Conservation (phyloP, 2,113 vertebrate genomes). For the Pantherophis guttatus region DNA sequence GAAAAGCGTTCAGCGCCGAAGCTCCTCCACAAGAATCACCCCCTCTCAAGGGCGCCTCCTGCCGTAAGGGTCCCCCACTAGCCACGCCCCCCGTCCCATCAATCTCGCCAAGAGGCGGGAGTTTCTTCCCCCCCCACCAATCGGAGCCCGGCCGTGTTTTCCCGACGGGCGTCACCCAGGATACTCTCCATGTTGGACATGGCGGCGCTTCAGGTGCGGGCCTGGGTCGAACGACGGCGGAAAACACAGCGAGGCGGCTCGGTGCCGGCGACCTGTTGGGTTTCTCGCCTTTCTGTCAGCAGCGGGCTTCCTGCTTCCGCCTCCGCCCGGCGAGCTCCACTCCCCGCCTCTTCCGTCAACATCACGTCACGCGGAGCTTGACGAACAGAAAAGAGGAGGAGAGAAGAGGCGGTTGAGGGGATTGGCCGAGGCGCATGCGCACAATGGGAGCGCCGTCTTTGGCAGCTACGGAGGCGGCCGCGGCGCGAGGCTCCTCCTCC, state of each 20-base stretch:
- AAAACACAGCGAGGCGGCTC: background rate
- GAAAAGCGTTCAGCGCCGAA: background rate
- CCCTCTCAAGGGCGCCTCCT: background rate
- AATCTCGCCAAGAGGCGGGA: background rate
- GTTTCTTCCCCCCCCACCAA: background rate
- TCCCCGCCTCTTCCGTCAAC: background rate
- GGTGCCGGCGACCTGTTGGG: background rate
- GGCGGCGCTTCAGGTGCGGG: background rate
- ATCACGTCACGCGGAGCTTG: background rate
- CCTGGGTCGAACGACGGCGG: no score
- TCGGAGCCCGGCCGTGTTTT: background rate
- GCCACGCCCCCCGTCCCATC: background rate
- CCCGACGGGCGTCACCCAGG: constrained; percentile 53
- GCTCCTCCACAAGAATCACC: background rate
- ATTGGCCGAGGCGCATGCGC: no score
- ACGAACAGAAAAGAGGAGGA: no score
- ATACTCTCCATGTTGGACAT: constrained; percentile 81
- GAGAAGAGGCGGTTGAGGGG: no score
- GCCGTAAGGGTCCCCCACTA: background rate
- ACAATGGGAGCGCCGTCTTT: no score
- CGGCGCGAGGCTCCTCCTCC: no score
- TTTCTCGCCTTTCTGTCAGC: background rate
- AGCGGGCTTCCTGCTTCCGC: background rate
- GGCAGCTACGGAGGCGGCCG: no score
- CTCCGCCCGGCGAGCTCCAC: background rate